phyloP scores from a whole-genome alignment of 2,113 vertebrate genomes.

The Rhinolophus ferrumequinum region DNA sequence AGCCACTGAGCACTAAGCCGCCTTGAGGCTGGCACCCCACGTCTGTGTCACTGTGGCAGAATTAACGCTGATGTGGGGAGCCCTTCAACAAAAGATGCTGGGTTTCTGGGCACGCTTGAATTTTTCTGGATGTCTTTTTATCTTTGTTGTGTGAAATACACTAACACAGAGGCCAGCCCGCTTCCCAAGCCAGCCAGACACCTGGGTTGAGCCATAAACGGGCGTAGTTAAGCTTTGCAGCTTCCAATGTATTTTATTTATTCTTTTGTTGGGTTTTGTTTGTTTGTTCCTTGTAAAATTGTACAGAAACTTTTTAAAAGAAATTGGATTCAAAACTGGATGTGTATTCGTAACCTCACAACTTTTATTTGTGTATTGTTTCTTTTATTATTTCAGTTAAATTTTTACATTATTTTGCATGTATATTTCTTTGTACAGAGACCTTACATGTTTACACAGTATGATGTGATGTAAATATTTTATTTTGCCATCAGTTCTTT shows the following conservation, averaged over 20 bases:
- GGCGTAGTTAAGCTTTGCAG: slow-evolving; percentile 83
- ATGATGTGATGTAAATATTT: slow-evolving; percentile 97
- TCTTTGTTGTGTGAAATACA: slow-evolving; percentile 80
- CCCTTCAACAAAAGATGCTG: slow-evolving; percentile 72
- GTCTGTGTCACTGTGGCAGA: slow-evolving; percentile 68
- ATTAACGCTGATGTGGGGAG: slow-evolving; percentile 57
- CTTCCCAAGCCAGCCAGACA: slow-evolving; percentile 74
- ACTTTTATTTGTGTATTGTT: slow-evolving; percentile 86
- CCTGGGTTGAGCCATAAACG: slow-evolving; percentile 84
- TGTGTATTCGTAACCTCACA: slow-evolving; percentile 92
- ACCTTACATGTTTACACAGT: slow-evolving; percentile 93
- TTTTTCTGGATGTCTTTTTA: slow-evolving; percentile 82
- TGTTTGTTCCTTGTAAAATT: slow-evolving; percentile 93
- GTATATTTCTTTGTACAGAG: slow-evolving; percentile 99
- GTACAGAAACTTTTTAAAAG: slow-evolving; percentile 93
- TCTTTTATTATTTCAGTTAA: slow-evolving; percentile 92
- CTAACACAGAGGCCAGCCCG: slow-evolving; percentile 70
- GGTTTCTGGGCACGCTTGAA: slow-evolving; percentile 77
- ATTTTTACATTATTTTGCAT: slow-evolving; percentile 96
- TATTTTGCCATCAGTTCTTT: slow-evolving; percentile 97
- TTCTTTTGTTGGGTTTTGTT: slow-evolving; percentile 81
- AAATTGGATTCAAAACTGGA: slow-evolving; percentile 89
- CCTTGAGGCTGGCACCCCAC: slow-evolving; percentile 50
- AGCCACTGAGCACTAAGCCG: slow-evolving; percentile 64
- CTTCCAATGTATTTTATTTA: slow-evolving; percentile 89